Evolutionary conservation across 2,888 invertebrate species (phyloP).

Genomic region (Drosophila ezoana): DNA sequence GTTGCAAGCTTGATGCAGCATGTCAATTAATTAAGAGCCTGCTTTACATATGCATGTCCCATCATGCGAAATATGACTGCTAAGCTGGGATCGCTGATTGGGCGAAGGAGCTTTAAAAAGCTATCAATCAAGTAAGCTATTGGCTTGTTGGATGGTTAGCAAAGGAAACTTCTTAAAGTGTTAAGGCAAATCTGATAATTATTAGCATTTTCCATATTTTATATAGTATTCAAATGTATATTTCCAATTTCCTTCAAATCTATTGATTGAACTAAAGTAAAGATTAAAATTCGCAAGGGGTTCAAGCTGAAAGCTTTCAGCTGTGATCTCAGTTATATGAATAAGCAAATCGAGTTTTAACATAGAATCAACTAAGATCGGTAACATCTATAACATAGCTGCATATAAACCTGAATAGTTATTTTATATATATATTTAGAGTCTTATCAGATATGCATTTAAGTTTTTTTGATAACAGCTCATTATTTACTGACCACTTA

Average conservation of each 20-base stretch:
- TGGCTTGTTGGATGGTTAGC: not conserved
- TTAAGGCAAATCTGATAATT: no score
- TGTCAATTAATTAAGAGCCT: conserved; percentile 17
- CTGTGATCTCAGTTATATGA: not conserved
- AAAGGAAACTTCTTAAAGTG: not conserved
- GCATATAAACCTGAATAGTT: no score
- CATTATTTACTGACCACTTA: conserved; percentile 25
- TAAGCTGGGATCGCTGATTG: not conserved
- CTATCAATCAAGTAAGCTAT: not conserved
- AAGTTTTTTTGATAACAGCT: conserved; percentile 12
- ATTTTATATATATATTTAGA: conserved; percentile 2
- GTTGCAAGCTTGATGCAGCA: conserved; percentile 7
- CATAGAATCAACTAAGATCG: no score
- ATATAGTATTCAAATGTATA: no score
- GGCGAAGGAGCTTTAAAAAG: not conserved
- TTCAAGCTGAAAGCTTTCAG: not conserved
- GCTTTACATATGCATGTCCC: not conserved
- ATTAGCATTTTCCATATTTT: no score
- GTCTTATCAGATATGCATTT: conserved; percentile 10
- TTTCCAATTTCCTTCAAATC: not conserved
- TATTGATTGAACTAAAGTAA: not conserved
- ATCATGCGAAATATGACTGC: not conserved
- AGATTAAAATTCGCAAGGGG: no score
- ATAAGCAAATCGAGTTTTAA: no score
- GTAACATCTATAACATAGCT: no score